A percentile compares a stretch with the other conserved stretches of the same genome.
phyloP scores from a whole-genome alignment of 2,113 vertebrate genomes.

The Oreochromis niloticus region DNA sequence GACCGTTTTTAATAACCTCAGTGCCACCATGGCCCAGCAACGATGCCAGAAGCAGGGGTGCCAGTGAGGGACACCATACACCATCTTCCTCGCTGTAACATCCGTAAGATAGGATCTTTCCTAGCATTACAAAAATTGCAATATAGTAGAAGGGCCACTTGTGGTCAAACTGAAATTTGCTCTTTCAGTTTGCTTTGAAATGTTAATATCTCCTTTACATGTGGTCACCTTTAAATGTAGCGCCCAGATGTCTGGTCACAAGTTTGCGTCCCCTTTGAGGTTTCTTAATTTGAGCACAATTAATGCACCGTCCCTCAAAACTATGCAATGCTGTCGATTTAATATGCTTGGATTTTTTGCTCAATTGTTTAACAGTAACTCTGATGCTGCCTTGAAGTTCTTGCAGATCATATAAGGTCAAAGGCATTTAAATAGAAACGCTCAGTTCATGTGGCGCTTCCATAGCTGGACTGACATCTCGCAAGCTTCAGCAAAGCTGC shows the following conservation, averaged over 20 bases:
- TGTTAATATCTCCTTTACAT: constrained; percentile 17
- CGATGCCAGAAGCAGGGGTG: constrained; percentile 29
- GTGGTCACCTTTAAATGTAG: not conserved
- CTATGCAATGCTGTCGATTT: not conserved
- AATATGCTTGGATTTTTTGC: not conserved
- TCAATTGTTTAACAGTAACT: not conserved
- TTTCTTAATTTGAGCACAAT: not conserved
- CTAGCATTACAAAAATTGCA: constrained; percentile 16
- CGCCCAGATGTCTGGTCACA: constrained; percentile 4
- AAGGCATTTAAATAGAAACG: constrained; percentile 8
- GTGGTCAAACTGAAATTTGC: not conserved
- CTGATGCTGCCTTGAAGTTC: not conserved
- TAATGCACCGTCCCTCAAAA: not conserved
- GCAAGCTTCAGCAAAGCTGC: constrained; percentile 41
- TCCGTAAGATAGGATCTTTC: constrained; percentile 40
- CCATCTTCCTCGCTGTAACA: constrained; percentile 24
- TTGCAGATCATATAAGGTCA: constrained; percentile 32
- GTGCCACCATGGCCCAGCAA: constrained; percentile 16
- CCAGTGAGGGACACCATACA: not conserved
- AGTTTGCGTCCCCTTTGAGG: constrained; percentile 10
- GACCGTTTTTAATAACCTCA: constrained; percentile 64
- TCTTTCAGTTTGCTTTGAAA: constrained; percentile 26
- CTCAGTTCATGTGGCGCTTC: constrained; percentile 1
- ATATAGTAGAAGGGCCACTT: not conserved
- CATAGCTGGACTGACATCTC: constrained; percentile 13